Evolutionary conservation across 2,888 invertebrate genomes (phyloP).

Genomic region (Lasioglossum pauxillum): DNA sequence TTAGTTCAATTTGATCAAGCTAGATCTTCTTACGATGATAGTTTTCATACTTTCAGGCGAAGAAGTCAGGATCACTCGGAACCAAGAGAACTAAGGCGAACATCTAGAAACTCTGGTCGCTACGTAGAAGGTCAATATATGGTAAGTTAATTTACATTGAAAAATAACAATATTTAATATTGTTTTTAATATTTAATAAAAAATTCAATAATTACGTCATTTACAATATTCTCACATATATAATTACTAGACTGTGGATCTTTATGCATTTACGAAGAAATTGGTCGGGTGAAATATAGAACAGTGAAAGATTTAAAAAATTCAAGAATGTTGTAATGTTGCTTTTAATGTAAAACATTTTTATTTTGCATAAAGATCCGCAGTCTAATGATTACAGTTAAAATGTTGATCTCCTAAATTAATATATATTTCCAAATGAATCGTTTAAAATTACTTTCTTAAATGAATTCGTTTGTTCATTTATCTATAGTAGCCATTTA

Average conservation of each 20-base stretch:
- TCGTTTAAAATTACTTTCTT: neutral
- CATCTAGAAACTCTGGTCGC: constrained; percentile 81
- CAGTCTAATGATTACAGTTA: neutral
- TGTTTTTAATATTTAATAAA: no score
- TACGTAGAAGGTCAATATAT: constrained; percentile 82
- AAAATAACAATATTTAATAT: neutral
- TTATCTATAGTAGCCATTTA: neutral
- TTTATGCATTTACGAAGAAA: no score
- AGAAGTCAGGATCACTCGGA: constrained; percentile 76
- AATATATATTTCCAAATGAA: neutral
- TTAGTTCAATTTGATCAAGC: neutral
- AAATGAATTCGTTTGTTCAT: neutral
- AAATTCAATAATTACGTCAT: neutral
- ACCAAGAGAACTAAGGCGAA: constrained; percentile 79
- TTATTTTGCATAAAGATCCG: no score
- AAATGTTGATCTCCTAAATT: neutral
- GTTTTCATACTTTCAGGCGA: constrained; percentile 45
- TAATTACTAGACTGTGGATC: no score
- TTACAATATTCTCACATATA: neutral
- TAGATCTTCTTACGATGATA: constrained; percentile 18
- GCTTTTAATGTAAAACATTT: no score
- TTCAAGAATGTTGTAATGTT: no score
- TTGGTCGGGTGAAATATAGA: no score
- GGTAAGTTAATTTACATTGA: constrained; percentile 71
- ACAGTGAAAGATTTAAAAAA: no score